A percentile compares a stretch with the other conserved stretches of the same genome.
Conservation (phyloP, 1,140 invertebrate species). For the Hyles vespertilio region DNA sequence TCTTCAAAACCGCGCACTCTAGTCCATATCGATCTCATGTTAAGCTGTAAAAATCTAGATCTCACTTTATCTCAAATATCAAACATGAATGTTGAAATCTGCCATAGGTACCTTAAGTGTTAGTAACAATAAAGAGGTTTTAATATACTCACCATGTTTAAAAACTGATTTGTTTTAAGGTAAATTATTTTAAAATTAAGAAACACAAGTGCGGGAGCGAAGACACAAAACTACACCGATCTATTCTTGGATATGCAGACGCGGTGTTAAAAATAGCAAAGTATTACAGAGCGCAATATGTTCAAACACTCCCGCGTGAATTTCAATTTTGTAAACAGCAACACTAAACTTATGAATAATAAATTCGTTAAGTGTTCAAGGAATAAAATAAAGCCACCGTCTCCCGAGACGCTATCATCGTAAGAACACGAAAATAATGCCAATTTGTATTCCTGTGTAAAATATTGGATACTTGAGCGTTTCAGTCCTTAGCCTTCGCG, state of each 20-base stretch:
- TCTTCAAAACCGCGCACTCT: constrained; percentile 16
- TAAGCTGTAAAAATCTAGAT: constrained; percentile 1
- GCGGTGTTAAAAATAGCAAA: constrained; percentile 55
- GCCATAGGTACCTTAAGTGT: background rate
- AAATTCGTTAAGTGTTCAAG: constrained; percentile 7
- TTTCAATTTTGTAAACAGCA: constrained; percentile 26
- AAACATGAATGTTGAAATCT: background rate
- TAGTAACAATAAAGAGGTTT: no score
- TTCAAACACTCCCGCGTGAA: constrained; percentile 38
- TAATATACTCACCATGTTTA: constrained; percentile 20
- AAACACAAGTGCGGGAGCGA: constrained; percentile 5
- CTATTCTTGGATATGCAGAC: constrained; percentile 61
- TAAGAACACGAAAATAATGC: background rate
- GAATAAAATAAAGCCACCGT: constrained; percentile 7
- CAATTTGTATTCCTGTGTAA: background rate
- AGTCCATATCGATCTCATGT: constrained; percentile 21
- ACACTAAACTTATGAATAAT: constrained; percentile 14
- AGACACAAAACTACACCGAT: constrained; percentile 14
- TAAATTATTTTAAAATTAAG: constrained; percentile 1
- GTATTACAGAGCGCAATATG: constrained; percentile 15
- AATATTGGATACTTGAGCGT: background rate
- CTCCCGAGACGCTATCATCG: constrained; percentile 1
- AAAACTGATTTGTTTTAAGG: background rate
- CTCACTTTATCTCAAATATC: background rate
- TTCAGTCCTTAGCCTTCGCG: no score